Base-by-base conservation (phyloP, 35 echinoderm and acorn worm species). In the Anneissia japonica region DNA sequence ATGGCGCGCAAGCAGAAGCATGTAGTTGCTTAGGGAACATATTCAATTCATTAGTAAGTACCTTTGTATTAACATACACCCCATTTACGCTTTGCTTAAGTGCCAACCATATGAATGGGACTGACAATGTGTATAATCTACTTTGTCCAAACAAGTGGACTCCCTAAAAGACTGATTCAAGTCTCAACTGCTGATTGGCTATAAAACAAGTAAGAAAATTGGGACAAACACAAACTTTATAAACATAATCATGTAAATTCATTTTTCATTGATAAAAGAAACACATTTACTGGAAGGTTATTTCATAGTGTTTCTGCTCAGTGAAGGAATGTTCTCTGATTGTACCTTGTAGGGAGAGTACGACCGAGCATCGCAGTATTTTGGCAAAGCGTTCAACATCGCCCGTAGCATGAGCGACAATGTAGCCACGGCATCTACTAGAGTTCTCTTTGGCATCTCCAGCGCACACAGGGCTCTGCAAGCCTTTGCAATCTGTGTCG, bases 341-440 rank as follows among this genome's bases (percentile, higher is more conserved):
- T 35, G 36, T 29, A 23, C 19, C 75, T 37, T 76, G 26, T 31
- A 97, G 92, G 96, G 92, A 16, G 81, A 99, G 46, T 99, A 99
- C 77, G 83, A 91, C 21, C 89, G 92, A 46, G 96, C 96, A 64
- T 91, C 96, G 7, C 85, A 92, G 34, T 94, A 86, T 77, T 99
- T 97, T 92, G 92, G 92, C 26, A 99, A 94, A 74, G 91, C 96
- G 28, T 99, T 91, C 89, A 94, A 85, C 45, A 94, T 93, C 31
- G 96, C 96, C 32, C 92, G 96, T 37, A 90, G 89, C 75, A 89
- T 88, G 31, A 90, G 88, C 11, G 92, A 99, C 56, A 38, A 86
- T 46, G 80, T 45, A 23, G 79, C 78, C 36, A 82, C 84, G 0
- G 92, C 91, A 38, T 79, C 83, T 5, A 86, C 86, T 23, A 88